Conservation (phyloP, 1,140 invertebrate species). For the Caenorhabditis brenneri region DNA sequence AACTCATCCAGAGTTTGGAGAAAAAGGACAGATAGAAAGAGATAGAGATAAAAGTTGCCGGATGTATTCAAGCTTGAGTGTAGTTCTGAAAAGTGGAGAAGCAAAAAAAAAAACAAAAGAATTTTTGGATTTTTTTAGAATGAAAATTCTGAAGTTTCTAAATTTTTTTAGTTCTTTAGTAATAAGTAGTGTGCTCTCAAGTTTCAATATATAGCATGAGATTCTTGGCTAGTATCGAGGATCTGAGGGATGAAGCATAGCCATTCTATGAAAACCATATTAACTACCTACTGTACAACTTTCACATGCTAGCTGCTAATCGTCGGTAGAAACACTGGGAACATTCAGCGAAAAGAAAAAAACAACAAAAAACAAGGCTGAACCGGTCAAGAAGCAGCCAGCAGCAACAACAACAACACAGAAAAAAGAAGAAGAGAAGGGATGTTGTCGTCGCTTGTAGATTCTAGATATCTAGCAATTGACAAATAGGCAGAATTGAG, state of each 20-base stretch:
- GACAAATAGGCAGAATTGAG: slow-evolving; percentile 10
- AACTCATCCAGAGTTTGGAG: background rate
- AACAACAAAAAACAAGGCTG: background rate
- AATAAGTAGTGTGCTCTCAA: too few relatives aligned
- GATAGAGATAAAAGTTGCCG: background rate
- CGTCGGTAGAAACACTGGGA: background rate
- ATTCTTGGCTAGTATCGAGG: too few relatives aligned
- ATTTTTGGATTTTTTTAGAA: too few relatives aligned
- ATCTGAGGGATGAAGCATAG: too few relatives aligned
- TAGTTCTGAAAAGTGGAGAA: background rate
- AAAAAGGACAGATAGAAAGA: background rate
- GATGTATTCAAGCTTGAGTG: background rate
- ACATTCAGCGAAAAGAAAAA: background rate
- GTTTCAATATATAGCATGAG: too few relatives aligned
- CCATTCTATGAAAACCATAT: background rate
- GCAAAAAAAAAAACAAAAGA: too few relatives aligned
- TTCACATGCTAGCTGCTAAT: background rate
- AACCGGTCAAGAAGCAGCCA: slow-evolving; percentile 7
- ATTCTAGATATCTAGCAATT: background rate
- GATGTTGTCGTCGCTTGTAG: background rate
- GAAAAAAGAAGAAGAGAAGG: background rate
- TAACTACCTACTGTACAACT: background rate
- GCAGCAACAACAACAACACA: background rate
- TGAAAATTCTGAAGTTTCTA: too few relatives aligned
- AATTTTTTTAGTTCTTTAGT: too few relatives aligned